Evolutionary conservation across 2,888 invertebrate species (phyloP), one percentile per base, ranked within the genome.

Genomic region (Ferrisia virgata): DNA sequence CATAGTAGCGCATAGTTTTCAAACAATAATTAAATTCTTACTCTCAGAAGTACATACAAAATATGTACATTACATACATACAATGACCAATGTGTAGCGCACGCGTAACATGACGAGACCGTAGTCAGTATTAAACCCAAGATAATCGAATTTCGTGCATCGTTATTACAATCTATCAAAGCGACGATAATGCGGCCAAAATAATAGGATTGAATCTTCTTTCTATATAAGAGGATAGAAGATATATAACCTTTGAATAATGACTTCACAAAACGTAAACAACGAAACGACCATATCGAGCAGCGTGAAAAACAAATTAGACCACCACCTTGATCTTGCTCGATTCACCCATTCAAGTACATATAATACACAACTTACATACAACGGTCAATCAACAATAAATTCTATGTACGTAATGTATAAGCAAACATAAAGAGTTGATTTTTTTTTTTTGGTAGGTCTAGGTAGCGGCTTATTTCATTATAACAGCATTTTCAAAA

Each of bases 111-210:
- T 72, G 76, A 43, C 40, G 31, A n/a, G 72, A 40, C 47, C 18
- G n/a, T 69, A 69, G 39, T 72, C 22, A 40, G 58, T 39, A 69
- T 39, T 72, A 69, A 82, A 82, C 4, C 36, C 72, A 72, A 82
- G 82, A 82, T 82, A 82, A 82, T 82, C 82, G 72, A 82, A 82
- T 82, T 82, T 82, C 82, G 82, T 82, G 82, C 82, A 82, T 82
- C 82, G 82, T 82, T 82, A 82, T 82, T 82, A 82, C 33, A 72
- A 72, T 72, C 72, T 72, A 72, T 72, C 72, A 72, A 72, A 72
- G 72, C 25, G 72, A 72, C 72, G 72, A 36, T 72, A 36, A 72
- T 33, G 72, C 72, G 72, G 72, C 33, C 33, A 31, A 72, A 72
- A 72, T 72, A 72, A 72, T 72, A 72, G 72, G 72, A 72, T 72